phyloP scores from a whole-genome alignment of 2,888 invertebrate species.

The Drepanosiphum platanoidis region DNA sequence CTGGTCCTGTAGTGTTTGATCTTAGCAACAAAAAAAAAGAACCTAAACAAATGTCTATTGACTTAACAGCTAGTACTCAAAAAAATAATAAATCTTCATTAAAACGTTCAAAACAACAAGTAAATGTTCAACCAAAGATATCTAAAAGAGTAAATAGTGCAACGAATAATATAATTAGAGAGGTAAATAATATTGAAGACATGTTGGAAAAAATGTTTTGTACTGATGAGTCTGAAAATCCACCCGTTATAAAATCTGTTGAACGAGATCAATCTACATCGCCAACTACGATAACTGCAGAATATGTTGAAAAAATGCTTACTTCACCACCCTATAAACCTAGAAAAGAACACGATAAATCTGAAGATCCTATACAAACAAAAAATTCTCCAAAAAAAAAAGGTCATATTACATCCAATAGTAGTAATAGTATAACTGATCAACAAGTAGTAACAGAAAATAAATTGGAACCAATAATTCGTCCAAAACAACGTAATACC shows the following conservation, averaged over 20 bases:
- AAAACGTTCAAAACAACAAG: slow-evolving; percentile 43
- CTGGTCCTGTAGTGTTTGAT: slow-evolving; percentile 53
- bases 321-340: slow-evolving; percentile 63
- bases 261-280: slow-evolving; percentile 48
- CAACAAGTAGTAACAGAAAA: no score
- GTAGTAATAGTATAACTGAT: no score
- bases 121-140: slow-evolving; percentile 36
- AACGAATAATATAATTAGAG: slow-evolving; percentile 32
- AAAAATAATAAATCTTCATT: slow-evolving; percentile 10
- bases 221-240: slow-evolving; percentile 63
- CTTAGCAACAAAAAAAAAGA: slow-evolving; percentile 60
- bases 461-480: no score
- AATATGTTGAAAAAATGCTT: slow-evolving; percentile 64
- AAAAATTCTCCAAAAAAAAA: slow-evolving; percentile 49
- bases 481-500: no score
- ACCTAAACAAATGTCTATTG: slow-evolving; percentile 62
- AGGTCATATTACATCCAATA: no score
- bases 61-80: slow-evolving; percentile 56
- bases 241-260: slow-evolving; percentile 41
- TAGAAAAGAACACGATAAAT: slow-evolving; percentile 59
- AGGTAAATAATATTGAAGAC: slow-evolving; percentile 65
- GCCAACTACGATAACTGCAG: slow-evolving; percentile 54
- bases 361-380: slow-evolving; percentile 11
- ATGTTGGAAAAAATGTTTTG: slow-evolving; percentile 66
- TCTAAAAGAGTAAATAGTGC: slow-evolving; percentile 23